Conservation (phyloP, 2,113 vertebrate genomes). For the Oxyruncus cristatus region DNA sequence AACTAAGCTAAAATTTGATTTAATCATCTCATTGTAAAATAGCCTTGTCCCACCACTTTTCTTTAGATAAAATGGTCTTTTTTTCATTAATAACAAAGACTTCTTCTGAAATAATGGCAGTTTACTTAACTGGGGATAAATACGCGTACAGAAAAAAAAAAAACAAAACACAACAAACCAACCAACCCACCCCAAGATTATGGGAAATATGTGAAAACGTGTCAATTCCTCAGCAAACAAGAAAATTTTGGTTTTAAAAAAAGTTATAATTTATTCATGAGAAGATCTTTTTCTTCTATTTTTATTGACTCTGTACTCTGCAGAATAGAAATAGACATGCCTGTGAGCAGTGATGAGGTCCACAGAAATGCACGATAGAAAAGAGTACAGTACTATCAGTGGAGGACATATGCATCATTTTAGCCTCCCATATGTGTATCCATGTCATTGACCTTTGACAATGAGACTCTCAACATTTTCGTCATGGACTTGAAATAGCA, state of each 20-base stretch:
- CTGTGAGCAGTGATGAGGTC: neutral
- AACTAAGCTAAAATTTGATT: neutral
- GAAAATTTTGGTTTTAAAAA: neutral
- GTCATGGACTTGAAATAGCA: neutral
- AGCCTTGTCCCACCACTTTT: neutral
- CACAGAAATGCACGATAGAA: neutral
- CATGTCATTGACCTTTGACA: neutral
- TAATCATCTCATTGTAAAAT: neutral
- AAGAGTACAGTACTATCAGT: neutral
- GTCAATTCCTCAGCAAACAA: neutral
- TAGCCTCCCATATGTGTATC: neutral
- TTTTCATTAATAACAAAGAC: neutral
- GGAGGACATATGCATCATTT: neutral
- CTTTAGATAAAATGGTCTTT: neutral
- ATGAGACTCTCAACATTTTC: neutral
- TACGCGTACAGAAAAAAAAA: neutral
- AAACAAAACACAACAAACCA: neutral
- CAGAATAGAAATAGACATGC: neutral
- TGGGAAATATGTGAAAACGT: neutral
- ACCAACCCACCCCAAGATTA: neutral
- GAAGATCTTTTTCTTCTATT: neutral
- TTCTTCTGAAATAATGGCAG: neutral
- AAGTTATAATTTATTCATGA: neutral
- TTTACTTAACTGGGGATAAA: neutral
- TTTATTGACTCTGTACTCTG: neutral